A percentile compares a stretch with the other conserved stretches of the same genome.
Evolutionary conservation across 2,888 invertebrate genomes (phyloP).

Genomic region (Diaperis boleti): DNA sequence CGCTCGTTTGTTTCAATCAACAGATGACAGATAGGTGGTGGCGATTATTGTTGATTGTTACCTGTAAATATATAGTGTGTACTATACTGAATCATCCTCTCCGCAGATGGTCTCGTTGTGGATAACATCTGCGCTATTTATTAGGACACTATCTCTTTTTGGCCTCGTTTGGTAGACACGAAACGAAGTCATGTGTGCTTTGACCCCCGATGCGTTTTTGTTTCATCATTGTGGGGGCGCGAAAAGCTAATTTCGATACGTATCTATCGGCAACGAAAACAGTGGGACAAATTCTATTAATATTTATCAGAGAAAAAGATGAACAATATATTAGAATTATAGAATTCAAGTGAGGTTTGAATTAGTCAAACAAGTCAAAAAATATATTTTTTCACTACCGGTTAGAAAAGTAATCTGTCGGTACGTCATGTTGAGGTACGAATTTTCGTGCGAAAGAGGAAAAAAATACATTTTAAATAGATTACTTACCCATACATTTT

Average conservation of each 20-base stretch:
- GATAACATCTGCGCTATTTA: conserved; percentile 43
- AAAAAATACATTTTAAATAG: no score
- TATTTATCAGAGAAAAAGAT: no score
- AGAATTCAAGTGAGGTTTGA: no score
- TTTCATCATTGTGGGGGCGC: neutral
- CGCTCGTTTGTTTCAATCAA: conserved; percentile 51
- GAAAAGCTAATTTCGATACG: neutral
- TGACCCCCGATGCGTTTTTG: conserved; percentile 8
- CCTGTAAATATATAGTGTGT: conserved; percentile 30
- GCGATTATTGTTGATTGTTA: conserved; percentile 41
- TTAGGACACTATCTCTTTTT: conserved; percentile 32
- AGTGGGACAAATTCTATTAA: no score
- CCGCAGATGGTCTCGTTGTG: conserved; percentile 30
- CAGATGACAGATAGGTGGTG: conserved; percentile 46
- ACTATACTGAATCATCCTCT: conserved; percentile 37
- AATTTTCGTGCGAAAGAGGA: no score
- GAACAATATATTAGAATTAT: no score
- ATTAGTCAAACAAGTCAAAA: no score
- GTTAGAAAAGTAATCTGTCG: no score
- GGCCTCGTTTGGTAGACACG: conserved; percentile 29
- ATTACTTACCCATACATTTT: no score
- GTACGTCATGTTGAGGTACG: no score
- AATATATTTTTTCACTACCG: no score
- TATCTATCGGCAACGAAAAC: no score
- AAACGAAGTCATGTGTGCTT: conserved; percentile 28